Base-by-base conservation (phyloP, 2,113 vertebrate genomes). In the Megaleporinus macrocephalus region DNA sequence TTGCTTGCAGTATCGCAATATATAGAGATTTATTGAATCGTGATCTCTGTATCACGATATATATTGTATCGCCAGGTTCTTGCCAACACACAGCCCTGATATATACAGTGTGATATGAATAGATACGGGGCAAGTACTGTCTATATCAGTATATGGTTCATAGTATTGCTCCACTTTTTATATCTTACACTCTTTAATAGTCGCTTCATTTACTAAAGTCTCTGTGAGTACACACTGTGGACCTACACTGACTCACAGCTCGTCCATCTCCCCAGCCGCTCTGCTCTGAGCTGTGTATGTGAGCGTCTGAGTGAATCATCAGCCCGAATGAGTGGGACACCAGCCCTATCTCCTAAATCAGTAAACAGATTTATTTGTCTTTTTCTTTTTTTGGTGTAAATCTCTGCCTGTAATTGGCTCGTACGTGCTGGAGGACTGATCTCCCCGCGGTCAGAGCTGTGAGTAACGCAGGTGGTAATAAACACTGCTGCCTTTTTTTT, bases 401-500 rank as follows among this genome's bases (percentile, higher is more conserved):
- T 73, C 51, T 78, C 24, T n/a, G 4, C 7, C 66, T 61, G 22
- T 24, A 61, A 22, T 33, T 62, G 11, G 51, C 49, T 69, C 57
- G 5, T 22, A 61, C 55, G n/a, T 27, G 22, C 12, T 30, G 36
- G 13, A 30, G 36, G 30, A 59, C 49, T 15, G 66, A 72, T 80
- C 30, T 24, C 62, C 24, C 72, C 7, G 22, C 69, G 57, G 26
- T 84, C 78, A 80, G 24, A 59, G 65, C 65, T 3, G 44, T 71
- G 73, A 80, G 20, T 44, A 70, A 36, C 22, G 44, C 63, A 71
- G 73, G 57, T 76, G 65, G 41, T 53, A 74, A 24, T 30, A 55
- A 66, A 26, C 20, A 55, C 55, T 51, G 57, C 70, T 66, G 63
- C 63, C 30, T 36, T 53, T 78, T 53, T 78, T 78, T 73, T 24